phyloP scores from a whole-genome alignment of 2,797 vertebrate species.

The Perdix hodgsoniae region DNA sequence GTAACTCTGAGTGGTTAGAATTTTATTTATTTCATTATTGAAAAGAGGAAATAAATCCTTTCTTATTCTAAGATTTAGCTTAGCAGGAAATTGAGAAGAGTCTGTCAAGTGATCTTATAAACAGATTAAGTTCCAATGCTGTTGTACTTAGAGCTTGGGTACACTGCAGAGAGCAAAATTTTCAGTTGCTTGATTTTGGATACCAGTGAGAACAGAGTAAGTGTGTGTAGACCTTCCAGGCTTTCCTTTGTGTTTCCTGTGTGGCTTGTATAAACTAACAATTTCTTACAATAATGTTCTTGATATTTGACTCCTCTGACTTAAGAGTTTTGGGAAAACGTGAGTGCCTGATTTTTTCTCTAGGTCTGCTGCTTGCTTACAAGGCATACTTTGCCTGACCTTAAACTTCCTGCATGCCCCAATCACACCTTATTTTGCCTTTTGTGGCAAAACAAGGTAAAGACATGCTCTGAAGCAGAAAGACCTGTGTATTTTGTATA shows the following conservation, averaged over 20 bases:
- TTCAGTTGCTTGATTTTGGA: neutral
- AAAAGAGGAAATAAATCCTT: neutral
- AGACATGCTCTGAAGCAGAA: neutral
- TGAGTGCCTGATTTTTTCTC: neutral
- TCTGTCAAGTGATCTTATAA: neutral
- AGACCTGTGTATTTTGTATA: neutral
- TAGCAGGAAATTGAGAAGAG: neutral
- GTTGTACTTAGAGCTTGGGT: neutral
- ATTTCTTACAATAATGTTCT: neutral
- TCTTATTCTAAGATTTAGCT: neutral
- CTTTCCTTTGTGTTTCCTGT: neutral
- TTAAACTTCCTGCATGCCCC: neutral
- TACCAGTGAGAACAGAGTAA: neutral
- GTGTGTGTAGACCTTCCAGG: neutral
- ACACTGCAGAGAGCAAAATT: neutral
- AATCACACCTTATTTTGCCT: neutral
- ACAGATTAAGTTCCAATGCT: neutral
- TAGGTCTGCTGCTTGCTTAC: neutral
- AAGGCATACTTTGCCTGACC: neutral
- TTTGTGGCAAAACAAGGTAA: neutral
- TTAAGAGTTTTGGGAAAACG: neutral
- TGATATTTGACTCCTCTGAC: neutral
- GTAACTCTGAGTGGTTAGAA: neutral
- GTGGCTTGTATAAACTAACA: neutral
- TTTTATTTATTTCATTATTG: neutral